Base-by-base conservation (phyloP, 2,797 vertebrate genomes). In the Gorsachius magnificus region DNA sequence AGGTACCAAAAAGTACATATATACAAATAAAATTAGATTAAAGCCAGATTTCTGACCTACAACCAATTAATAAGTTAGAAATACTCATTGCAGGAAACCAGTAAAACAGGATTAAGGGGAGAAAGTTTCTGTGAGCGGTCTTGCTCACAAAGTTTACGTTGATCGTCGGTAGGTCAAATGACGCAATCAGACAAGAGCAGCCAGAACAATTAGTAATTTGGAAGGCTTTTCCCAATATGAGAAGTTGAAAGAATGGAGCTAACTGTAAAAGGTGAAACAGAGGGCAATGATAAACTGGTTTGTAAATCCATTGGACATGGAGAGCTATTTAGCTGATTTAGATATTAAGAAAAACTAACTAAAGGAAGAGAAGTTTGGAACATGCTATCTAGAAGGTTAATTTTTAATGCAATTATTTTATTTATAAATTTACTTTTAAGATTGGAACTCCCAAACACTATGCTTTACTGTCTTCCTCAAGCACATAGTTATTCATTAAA, bases 371-470 rank as follows among this genome's bases (percentile, higher is more conserved):
- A 92, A 21, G 12, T 25, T 33, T 76, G 35, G 43, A 90, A 72
- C 28, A 82, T 51, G 36, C 50, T 65, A 35, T 50, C 21, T 77
- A 75, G 53, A 36, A 88, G 22, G 22, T 89, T 83, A 87, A 58
- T 53, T 89, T 93, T 91, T 91, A 87, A 87, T 46, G 57, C 28
- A 83, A 78, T 83, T 65, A 60, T 90, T 94, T 90, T 86, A 72
- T 82, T 86, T 60, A 76, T 93, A 82, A 63, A 87, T 77, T 77
- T 76, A 70, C 54, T 63, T 84, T 60, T 50, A 79, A 95, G 54
- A 92, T 16, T 84, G 64, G 31, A 53, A 21, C 19, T 92, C 57
- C 31, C 53, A 77, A 91, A 81, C 25, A 43, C 16, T 81, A 7
- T 14, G 41, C 6, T 50, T 81, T 63, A 58, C 63, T 35, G 16